Evolutionary conservation across 2,888 invertebrate genomes (phyloP).

Genomic region (Lasioglossum oenotherae): DNA sequence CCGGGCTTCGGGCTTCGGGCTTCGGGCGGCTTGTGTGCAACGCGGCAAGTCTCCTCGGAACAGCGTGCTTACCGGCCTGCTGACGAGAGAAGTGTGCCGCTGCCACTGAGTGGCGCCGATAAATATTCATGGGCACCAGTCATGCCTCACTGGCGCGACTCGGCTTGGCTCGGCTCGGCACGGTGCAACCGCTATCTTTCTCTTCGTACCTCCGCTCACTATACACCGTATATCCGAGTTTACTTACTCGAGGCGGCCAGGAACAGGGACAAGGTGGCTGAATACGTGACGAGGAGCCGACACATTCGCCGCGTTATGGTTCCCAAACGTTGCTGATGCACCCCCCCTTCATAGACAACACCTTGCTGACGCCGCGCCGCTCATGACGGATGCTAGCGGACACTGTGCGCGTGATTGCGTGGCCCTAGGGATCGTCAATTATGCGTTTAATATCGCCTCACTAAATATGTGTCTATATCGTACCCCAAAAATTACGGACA

Average conservation of each 20-base stretch:
- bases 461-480: not conserved
- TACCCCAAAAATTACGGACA: no score
- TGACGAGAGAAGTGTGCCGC: slow-evolving; percentile 57
- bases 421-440: not conserved
- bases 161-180: not conserved
- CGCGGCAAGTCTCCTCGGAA: slow-evolving; percentile 14
- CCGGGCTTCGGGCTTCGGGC: not conserved
- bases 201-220: slow-evolving; percentile 12
- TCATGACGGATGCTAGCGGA: slow-evolving; percentile 38
- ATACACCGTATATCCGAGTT: slow-evolving; percentile 42
- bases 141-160: slow-evolving; percentile 38
- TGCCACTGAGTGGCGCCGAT: slow-evolving; percentile 65
- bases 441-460: not conserved
- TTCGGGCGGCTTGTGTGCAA: slow-evolving; percentile 11
- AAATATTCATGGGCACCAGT: slow-evolving; percentile 70
- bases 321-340: slow-evolving; percentile 48
- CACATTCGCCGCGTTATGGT: slow-evolving; percentile 54
- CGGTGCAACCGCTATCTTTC: slow-evolving; percentile 57
- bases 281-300: slow-evolving; percentile 62
- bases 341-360: slow-evolving; percentile 1
- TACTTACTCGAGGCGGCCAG: slow-evolving; percentile 56
- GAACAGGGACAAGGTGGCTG: slow-evolving; percentile 45
- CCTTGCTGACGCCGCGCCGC: slow-evolving; percentile 49
- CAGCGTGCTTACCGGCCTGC: slow-evolving; percentile 46
- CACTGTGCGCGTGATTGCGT: slow-evolving; percentile 16